Evolutionary conservation across 2,797 vertebrate species (phyloP), one percentile per base, ranked within the genome.

Genomic region (Arctocebus calabarensis): DNA sequence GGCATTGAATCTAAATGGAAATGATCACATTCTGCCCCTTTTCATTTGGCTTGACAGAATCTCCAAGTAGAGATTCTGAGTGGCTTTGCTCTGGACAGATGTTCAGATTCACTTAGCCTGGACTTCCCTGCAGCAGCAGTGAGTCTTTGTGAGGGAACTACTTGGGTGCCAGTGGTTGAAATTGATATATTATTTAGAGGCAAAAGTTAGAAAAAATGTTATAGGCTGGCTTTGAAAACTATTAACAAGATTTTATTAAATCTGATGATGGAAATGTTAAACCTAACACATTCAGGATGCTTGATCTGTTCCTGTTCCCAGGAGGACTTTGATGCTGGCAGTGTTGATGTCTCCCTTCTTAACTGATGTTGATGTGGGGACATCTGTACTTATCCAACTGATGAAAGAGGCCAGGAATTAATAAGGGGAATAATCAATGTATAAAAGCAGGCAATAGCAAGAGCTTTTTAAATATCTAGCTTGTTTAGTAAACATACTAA

Each of bases 231-330:
- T 91, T 90, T 92, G 32, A 88, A 91, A 96, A 82, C 37, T 59
- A 59, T 73, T 95, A 93, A 74, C 25, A 89, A 78, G 92, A 91
- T 75, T 94, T 91, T 90, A 87, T 94, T 94, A 91, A 94, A 90
- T 34, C 57, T 90, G 89, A 92, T 0, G 8, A 68, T 52, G 77
- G 82, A 70, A 84, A 45, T 90, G 81, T 71, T 93, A 86, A 71
- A 40, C 25, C 45, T 78, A 71, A 83, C 59, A 25, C 19, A 87
- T 52, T 81, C 27, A 84, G 40, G 57, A 68, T 43, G 12, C n/a
- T 74, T 66, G 14, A 40, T 84, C 25, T 85, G 13, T 91, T 87
- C 88, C n/a, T 62, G 59, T 88, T 85, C 84, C 86, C 84, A 78
- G 74, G 79, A 91, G 55, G 43, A 68, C n/a, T 62, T 66, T 70